These are phyloP conservation scores for Ovibos moschatus DNA, from an alignment of 2,113 vertebrate genomes.

Conservation along the genomic window DNA sequence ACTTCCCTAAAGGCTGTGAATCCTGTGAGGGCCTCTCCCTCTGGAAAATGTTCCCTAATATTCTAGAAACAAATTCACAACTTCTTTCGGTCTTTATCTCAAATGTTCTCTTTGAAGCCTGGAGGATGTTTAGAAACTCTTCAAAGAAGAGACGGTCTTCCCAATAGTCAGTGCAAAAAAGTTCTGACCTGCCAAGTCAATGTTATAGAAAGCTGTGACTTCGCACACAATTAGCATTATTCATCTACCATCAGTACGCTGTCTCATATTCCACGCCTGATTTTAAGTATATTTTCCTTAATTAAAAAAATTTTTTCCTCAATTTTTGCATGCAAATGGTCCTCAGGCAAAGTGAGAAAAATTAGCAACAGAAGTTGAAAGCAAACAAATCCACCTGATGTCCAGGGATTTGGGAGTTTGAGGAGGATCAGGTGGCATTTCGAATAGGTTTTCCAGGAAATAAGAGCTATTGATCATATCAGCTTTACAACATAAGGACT, in stretches of 20 bases:
- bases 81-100: neutral
- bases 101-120: neutral
- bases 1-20: neutral
- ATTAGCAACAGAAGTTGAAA: neutral
- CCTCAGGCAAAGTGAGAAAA: neutral
- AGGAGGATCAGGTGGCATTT: neutral
- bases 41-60: neutral
- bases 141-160: neutral
- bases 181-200: neutral
- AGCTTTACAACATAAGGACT: neutral
- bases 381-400: neutral
- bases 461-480: neutral
- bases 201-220: neutral
- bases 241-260: neutral
- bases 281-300: neutral
- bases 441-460: neutral
- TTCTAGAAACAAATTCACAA: neutral
- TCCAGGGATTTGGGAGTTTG: neutral
- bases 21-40: neutral
- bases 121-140: neutral
- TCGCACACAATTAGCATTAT: rapidly evolving
- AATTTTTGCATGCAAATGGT: neutral
- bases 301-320: neutral
- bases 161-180: neutral
- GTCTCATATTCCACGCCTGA: neutral